Evolutionary conservation across 2,888 invertebrate genomes (phyloP), one percentile per base, ranked within the genome.

Genomic region (Gasteruption jaculator): DNA sequence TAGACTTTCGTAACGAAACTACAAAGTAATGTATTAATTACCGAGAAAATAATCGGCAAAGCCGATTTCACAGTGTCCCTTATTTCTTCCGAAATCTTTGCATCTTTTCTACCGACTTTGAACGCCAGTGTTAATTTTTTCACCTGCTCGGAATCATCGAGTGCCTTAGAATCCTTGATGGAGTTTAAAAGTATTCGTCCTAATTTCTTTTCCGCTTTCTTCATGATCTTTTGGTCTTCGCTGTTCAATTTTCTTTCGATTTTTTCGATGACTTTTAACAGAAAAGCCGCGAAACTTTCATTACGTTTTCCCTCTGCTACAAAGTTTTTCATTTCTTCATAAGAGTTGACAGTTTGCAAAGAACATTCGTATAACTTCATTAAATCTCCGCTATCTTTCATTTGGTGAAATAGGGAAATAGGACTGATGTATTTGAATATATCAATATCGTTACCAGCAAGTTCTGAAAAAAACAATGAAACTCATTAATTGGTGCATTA

Each of bases 261-360:
- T 25, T 42, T 54, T 5, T 63, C 61, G 8, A 64, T 48, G 29
- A 58, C 60, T 16, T 54, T 54, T 34, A 68, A 38, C 16, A 68
- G 34, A 21, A 51, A 47, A 2, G 45, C 48, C 33, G 44, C 41
- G 7, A 25, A 15, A 34, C 45, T 24, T 3, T 41, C 43, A 15
- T 35, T 8, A 14, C 24, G 4, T 18, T 12, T 22, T 11, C 10
- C 11, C 24, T 7, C 6, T 6, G 46, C 53, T 30, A 57, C 29
- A 20, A 56, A 48, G 18, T 16, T 32, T 32, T 57, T 49, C 35
- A 57, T 52, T 20, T 26, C 38, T n/a, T 42, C 31, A 24, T 56
- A 53, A 2, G 53, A 47, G 20, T 42, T 31, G 26, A 49, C 31
- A 32, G 53, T 52, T 20, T 42, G 50, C 30, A 65, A 39, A 14